These are phyloP conservation scores for Labeo rohita DNA, from an alignment of 2,113 vertebrate species.

Conservation along the genomic window DNA sequence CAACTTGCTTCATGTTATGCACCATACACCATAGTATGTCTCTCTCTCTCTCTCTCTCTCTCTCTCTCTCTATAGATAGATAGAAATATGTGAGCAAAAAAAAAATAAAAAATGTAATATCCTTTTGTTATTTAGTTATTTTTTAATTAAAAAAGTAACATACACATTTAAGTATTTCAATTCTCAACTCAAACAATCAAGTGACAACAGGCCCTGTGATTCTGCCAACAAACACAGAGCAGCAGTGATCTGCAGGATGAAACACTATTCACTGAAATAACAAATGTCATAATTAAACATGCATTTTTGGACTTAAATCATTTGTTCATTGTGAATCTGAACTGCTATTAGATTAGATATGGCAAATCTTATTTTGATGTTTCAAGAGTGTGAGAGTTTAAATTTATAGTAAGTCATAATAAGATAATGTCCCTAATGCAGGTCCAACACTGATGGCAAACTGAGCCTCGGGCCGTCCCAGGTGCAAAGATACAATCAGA, in stretches of 20 bases:
- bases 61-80: too few relatives aligned
- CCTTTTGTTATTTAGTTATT: not conserved
- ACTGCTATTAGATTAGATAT: not conserved
- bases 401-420: not conserved
- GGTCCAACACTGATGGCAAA: not conserved
- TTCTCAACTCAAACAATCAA: not conserved
- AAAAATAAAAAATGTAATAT: too few relatives aligned
- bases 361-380: not conserved
- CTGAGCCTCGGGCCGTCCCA: not conserved
- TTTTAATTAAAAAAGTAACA: not conserved
- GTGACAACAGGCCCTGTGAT: not conserved
- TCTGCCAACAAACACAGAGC: not conserved
- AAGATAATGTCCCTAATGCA: not conserved
- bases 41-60: too few relatives aligned
- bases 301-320: not conserved
- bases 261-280: not conserved
- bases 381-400: not conserved
- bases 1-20: too few relatives aligned
- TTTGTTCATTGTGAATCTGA: not conserved
- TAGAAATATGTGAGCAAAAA: too few relatives aligned
- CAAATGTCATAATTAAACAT: not conserved
- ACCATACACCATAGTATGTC: too few relatives aligned
- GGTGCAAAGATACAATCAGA: conserved; percentile 39
- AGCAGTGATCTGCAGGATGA: not conserved
- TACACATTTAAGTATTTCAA: not conserved